phyloP scores from a whole-genome alignment of 2,797 vertebrate genomes.

The Poeciliopsis paucimaculata region DNA sequence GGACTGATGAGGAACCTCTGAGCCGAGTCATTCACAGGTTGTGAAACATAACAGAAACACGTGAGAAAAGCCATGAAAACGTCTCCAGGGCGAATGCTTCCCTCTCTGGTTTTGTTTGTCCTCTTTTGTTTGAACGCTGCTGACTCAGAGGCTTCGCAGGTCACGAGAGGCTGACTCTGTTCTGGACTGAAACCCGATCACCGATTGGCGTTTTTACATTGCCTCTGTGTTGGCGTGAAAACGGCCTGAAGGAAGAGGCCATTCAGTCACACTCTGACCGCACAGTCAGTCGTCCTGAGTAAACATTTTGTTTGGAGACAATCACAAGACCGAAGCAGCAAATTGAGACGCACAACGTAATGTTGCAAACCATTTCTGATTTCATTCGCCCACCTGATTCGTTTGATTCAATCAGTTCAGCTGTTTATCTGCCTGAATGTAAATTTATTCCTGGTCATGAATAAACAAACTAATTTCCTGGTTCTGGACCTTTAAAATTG shows the following conservation, averaged over 20 bases:
- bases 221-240: constrained; percentile 5
- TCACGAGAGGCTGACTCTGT: constrained; percentile 43
- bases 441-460: not conserved
- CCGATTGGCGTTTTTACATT: constrained; percentile 6
- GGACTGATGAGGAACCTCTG: not conserved
- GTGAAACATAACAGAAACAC: constrained; percentile 10
- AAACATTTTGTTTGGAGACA: not conserved
- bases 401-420: constrained; percentile 15
- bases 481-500: not conserved
- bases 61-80: not conserved
- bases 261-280: fast-evolving
- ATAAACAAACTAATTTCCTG: not conserved
- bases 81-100: constrained; percentile 21
- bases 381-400: not conserved
- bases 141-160: constrained; percentile 38
- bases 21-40: constrained; percentile 24
- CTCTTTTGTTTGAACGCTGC: constrained; percentile 13
- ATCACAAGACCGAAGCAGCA: constrained; percentile 26
- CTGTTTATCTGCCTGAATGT: not conserved
- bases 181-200: constrained; percentile 6
- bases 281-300: not conserved
- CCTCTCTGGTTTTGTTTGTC: constrained; percentile 6
- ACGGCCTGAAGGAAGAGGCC: not conserved
- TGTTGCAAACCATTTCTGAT: not conserved
- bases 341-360: not conserved